Evolutionary conservation across 2,113 vertebrate genomes (phyloP), one percentile per base, ranked within the genome.

Genomic region (Aptenodytes patagonicus): DNA sequence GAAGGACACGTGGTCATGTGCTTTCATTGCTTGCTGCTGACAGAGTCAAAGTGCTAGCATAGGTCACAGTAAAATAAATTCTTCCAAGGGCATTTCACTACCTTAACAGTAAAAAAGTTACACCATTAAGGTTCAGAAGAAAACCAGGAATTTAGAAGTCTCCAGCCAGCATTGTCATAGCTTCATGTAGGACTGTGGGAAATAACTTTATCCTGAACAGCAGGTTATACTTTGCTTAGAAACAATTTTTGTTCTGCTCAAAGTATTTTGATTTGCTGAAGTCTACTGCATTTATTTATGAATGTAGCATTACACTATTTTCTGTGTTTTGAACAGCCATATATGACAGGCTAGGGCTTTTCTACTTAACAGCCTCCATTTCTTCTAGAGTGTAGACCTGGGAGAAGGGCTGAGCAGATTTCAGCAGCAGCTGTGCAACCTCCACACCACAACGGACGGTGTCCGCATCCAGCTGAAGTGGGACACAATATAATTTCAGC

Each of bases 401-500:
- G 49, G 34, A 79, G 31, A 69, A 88, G 34, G 26, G 24, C 15
- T 61, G 77, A 62, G 38, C 25, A 38, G 25, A 62, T 75, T 81
- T 71, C 57, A 70, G 58, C 6, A 84, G 51, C 55, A 77, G 25
- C 55, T 75, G 7, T 9, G 25, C 38, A 89, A 61, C 55, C n/a
- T 19, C 9, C 49, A 66, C 22, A 66, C 40, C 5, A 5, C 51
- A 49, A 73, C 0, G 3, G 29, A 73, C 0, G 0, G 25, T 36
- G 18, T 26, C 49, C 73, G 76, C 55, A 58, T 29, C 51, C 2
- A 10, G 21, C 46, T 87, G 60, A 91, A 73, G 17, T 17, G 34
- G 38, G 16, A 38, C 22, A 36, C 13, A 20, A 14, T 10, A 31
- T 14, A 26, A 13, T 42, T 38, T n/a, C 89, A 87, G n/a, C 26